Base-by-base conservation (phyloP, 53 echinoderm and acorn worm species). In the Actinopyga echinites region DNA sequence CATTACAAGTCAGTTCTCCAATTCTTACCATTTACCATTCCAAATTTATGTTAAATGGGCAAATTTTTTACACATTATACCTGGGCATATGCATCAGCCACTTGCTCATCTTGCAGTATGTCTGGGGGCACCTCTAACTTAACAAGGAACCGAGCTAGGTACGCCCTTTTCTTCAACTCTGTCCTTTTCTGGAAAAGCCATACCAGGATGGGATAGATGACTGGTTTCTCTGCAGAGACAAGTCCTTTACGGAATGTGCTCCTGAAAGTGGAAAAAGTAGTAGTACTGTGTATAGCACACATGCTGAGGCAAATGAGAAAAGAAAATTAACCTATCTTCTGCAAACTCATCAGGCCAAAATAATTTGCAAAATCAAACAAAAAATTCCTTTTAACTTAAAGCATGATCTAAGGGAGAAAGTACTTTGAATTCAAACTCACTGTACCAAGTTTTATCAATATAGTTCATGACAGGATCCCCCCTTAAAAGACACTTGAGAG, bases 101-200 rank as follows among this genome's bases (percentile, higher is more conserved):
- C 93, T 64, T 88, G 83, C 9, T 92, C 92, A 25, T 94, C 99
- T 49, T 80, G 82, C 12, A 90, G 74, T 10, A 94, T 90, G 54
- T 99, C 94, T 19, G 83, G 85, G 5, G 99, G 94, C 0, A 94
- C 86, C 34, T 99, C 99, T 33, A 99, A 78, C 89, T 94, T 94
- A 60, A 94, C 94, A 38, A 99, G 86, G 73, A 88, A 99, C 74
- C 90, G 73, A 13, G 92, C 91, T 49, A 94, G 63, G 86, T 99
- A 99, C 10, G 99, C 99, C 34, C 96, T 69, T 82, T 96, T 96
- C 93, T 93, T 96, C 61, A 96, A 73, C 73, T 96, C 96, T 1
- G 88, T 84, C 90, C 92, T 96, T 84, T 93, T 96, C 59, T 93
- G 92, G 85, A 96, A 93, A 32, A 96, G 90, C 96, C 96, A 96